Conservation (phyloP, 2,113 vertebrate species). For the Ptilorrhoa leucosticta region DNA sequence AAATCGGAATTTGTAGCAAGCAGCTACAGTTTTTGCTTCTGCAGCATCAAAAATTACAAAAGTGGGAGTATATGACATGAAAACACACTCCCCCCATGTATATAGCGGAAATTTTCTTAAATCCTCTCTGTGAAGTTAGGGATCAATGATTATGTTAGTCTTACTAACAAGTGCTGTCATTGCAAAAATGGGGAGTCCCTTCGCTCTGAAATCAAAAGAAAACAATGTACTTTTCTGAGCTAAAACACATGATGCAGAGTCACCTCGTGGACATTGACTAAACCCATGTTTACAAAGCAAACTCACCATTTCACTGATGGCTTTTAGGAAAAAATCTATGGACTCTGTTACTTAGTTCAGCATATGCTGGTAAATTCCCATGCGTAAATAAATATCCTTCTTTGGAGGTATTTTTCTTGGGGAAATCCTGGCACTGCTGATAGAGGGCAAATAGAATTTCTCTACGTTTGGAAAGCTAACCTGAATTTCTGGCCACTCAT, state of each 20-base stretch:
- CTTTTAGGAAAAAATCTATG: not conserved
- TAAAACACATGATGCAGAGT: not conserved
- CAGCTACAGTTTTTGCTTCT: not conserved
- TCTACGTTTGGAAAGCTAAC: not conserved
- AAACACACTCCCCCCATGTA: not conserved
- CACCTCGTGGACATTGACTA: not conserved
- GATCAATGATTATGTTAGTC: not conserved
- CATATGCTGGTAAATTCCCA: not conserved
- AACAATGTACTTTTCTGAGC: not conserved
- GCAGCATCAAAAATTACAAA: not conserved
- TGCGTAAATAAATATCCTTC: not conserved
- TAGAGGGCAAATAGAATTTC: not conserved
- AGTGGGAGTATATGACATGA: not conserved
- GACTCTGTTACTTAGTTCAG: not conserved
- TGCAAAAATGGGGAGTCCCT: not conserved
- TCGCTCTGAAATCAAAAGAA: conserved; percentile 10
- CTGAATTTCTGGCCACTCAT: conserved; percentile 23
- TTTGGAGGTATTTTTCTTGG: not conserved
- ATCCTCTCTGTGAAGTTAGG: not conserved
- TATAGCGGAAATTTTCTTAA: not conserved
- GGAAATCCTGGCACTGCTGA: conserved; percentile 1
- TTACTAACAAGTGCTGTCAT: not conserved
- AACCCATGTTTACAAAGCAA: not conserved
- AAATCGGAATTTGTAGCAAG: not conserved
- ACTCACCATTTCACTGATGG: not conserved